Base-by-base conservation (phyloP, 1,140 invertebrate genomes). In the Pogonus chalceus region DNA sequence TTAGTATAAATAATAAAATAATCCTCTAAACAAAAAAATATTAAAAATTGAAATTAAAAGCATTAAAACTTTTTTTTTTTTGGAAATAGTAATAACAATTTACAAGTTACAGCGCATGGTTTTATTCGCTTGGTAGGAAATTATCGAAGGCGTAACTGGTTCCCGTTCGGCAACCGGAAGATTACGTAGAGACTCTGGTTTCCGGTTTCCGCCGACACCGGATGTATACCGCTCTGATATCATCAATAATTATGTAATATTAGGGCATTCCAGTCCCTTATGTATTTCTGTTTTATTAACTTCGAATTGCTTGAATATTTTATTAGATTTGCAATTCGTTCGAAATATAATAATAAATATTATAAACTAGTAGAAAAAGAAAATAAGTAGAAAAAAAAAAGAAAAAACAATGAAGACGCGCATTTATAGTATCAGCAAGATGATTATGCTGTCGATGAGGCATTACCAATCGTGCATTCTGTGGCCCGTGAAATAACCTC, bases 201-300 rank as follows among this genome's bases (percentile, higher is more conserved):
- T 43, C 37, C 37, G 4, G 26, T 14, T 9, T 43, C 37, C 37
- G 37, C 7, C 4, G 18, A 7, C 9, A 43, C 37, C 37, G 37
- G 37, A 43, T 10, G 9, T 18, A 18, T 9, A 12, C 4, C 18
- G 37, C 18, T 43, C 37, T 43, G 37, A 43, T 43, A 43, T 43
- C 37, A 43, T 43, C 37, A 43, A 43, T 43, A 43, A 43, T 43
- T 43, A 43, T 16, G 26, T 10, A n/a, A n/a, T n/a, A n/a, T n/a
- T n/a, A 43, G 37, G 18, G 37, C n/a, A n/a, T n/a, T 43, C 9
- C 9, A 12, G 4, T 43, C 37, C 37, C 37, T 18, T 16, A 31
- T 4, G 26, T 31, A 31, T 14, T 7, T 31, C 7, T 31, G 26
- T 31, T 31, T 31, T 31, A 31, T 31, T 7, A 31, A 31, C 26